Conservation (phyloP, 2,113 vertebrate species). For the Malurus alboscapulatus region DNA sequence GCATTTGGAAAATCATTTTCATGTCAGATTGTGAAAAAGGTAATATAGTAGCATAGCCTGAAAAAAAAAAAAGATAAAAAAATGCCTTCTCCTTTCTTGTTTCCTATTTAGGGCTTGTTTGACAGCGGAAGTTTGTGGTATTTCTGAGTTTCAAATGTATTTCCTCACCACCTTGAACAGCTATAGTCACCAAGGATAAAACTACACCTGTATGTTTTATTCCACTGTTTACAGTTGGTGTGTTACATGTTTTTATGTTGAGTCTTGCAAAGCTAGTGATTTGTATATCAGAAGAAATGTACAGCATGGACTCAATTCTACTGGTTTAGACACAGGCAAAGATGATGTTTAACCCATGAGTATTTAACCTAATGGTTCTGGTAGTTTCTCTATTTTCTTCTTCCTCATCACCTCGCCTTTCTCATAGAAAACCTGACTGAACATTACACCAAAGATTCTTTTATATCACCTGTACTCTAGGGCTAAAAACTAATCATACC, state of each 20-base stretch:
- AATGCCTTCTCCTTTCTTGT: background rate
- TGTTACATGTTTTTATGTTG: background rate
- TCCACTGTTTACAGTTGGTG: background rate
- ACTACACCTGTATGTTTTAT: background rate
- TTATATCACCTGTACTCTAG: background rate
- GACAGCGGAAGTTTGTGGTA: background rate
- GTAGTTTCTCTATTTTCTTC: background rate
- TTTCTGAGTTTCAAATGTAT: background rate
- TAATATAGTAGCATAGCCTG: background rate
- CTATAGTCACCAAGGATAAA: background rate
- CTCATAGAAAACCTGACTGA: background rate
- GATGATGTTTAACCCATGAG: background rate
- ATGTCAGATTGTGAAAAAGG: background rate
- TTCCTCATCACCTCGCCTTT: background rate
- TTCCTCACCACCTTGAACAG: background rate
- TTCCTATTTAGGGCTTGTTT: background rate
- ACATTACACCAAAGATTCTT: background rate
- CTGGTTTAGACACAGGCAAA: background rate
- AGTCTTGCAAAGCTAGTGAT: background rate
- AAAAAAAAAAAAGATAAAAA: background rate
- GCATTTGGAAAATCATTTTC: background rate
- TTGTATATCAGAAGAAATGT: background rate
- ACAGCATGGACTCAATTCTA: background rate
- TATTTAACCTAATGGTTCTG: background rate
- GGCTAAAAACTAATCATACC: background rate